Evolutionary conservation across 2,797 vertebrate genomes (phyloP).

Genomic region (Harpagifer antarcticus): DNA sequence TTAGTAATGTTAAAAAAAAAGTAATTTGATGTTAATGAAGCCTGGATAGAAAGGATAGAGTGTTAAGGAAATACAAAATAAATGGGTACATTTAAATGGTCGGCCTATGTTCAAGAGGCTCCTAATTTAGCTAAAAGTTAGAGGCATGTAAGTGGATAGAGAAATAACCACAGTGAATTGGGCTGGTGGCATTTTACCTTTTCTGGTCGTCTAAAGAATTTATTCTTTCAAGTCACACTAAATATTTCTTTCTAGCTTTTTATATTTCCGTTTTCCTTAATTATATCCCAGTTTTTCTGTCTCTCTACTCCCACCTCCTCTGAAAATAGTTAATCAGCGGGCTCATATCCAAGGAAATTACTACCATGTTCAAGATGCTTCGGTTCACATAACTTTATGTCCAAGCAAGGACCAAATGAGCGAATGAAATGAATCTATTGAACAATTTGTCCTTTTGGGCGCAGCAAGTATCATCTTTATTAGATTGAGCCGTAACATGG

Average conservation of each 20-base stretch:
- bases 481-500: slow-evolving; percentile 78
- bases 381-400: slow-evolving; percentile 74
- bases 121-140: no score
- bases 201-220: no score
- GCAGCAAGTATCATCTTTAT: slow-evolving; percentile 77
- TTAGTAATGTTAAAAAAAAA: no score
- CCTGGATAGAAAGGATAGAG: no score
- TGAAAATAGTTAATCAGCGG: slow-evolving; percentile 59
- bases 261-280: not conserved
- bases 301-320: slow-evolving; percentile 15
- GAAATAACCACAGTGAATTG: no score
- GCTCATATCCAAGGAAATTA: slow-evolving; percentile 65
- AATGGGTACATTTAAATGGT: no score
- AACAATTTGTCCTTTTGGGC: slow-evolving; percentile 80
- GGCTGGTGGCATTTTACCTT: no score
- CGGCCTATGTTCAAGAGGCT: no score
- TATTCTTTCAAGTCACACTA: no score
- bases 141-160: no score
- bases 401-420: slow-evolving; percentile 72
- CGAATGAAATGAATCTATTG: slow-evolving; percentile 56
- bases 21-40: no score
- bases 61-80: no score
- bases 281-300: slow-evolving; percentile 14
- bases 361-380: slow-evolving; percentile 73
- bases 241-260: not conserved